phyloP scores from a whole-genome alignment of 2,888 invertebrate genomes.

The Drosophila macrospina region DNA sequence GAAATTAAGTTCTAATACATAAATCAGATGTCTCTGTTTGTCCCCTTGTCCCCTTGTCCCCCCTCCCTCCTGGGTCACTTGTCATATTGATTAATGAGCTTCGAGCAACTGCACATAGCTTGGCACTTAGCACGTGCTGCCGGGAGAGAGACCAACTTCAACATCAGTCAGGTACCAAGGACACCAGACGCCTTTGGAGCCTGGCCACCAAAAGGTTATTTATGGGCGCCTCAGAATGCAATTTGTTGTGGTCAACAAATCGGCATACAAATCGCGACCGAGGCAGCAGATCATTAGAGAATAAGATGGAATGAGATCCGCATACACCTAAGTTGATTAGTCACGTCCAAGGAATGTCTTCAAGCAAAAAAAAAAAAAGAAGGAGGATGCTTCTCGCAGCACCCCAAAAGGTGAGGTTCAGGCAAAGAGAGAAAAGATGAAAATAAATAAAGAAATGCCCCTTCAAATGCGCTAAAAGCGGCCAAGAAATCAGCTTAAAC shows the following conservation, averaged over 20 bases:
- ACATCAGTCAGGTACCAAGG: constrained; percentile 55
- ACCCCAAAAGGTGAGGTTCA: constrained; percentile 68
- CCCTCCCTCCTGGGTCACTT: constrained; percentile 19
- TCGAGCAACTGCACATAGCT: constrained; percentile 56
- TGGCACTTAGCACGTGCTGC: constrained; percentile 79
- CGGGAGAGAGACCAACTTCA: constrained; percentile 23
- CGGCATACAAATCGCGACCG: constrained; percentile 70
- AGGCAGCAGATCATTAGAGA: constrained; percentile 69
- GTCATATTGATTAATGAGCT: constrained; percentile 71
- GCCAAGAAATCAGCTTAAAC: constrained; percentile 72
- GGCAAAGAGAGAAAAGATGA: neutral
- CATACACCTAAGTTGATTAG: constrained; percentile 65
- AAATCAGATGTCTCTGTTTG: constrained; percentile 55
- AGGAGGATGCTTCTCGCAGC: constrained; percentile 34
- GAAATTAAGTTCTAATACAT: constrained; percentile 72
- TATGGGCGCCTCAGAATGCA: constrained; percentile 72
- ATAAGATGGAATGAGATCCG: constrained; percentile 19
- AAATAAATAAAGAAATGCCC: neutral
- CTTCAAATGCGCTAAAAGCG: constrained; percentile 64
- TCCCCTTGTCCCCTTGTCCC: neutral
- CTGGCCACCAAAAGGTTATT: constrained; percentile 63
- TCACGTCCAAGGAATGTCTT: constrained; percentile 77
- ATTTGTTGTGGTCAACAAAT: constrained; percentile 81
- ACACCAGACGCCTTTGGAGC: constrained; percentile 33
- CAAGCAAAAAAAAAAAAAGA: too few relatives aligned